Base-by-base conservation (phyloP, 2,797 vertebrate genomes). In the Anguilla marmorata region DNA sequence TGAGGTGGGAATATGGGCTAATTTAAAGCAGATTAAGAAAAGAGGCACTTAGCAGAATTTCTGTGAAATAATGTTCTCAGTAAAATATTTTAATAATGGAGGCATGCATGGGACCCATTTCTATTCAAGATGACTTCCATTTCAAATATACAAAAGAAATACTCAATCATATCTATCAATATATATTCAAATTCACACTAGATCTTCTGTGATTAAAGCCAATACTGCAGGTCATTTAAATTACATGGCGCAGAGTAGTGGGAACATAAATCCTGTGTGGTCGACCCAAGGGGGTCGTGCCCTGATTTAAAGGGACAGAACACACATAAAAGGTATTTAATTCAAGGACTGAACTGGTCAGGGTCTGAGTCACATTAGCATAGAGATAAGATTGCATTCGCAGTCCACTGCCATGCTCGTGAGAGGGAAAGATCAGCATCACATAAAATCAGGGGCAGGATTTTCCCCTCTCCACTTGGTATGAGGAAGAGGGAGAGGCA, bases 291-390 rank as follows among this genome's bases (percentile, higher is more conserved):
- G 24, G 79, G 45, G 79, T 50, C n/a, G 3, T 58, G 83, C 12
- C 52, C 83, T 19, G 50, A 84, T 56, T 24, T 50, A 82, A 56
- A 84, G 11, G 41, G 80, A 50, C 52, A 33, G 54, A 84, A 84
- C 27, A 33, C 52, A 33, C 16, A 84, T 16, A 54, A 84, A n/a
- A 54, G 16, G 50, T 58, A 56, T 56, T 84, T 58, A 84, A 84
- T 54, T 84, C 52, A 84, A 84, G 52, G 83, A 84, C 83, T 84
- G 50, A 54, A 54, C 83, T 16, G 83, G 83, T 84, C 83, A 84
- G 83, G 11, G 5, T 4, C 41, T 9, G 37, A 48, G 19, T 83
- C 24, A 24, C 48, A 84, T 54, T 84, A 19, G 83, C 83, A 84
- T 56, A 84, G 11, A 84, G 83, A 56, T 84, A 48, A 56, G 83